Evolutionary conservation across 2,113 vertebrate genomes (phyloP), one percentile per base, ranked within the genome.

Genomic region (Thomomys bottae): DNA sequence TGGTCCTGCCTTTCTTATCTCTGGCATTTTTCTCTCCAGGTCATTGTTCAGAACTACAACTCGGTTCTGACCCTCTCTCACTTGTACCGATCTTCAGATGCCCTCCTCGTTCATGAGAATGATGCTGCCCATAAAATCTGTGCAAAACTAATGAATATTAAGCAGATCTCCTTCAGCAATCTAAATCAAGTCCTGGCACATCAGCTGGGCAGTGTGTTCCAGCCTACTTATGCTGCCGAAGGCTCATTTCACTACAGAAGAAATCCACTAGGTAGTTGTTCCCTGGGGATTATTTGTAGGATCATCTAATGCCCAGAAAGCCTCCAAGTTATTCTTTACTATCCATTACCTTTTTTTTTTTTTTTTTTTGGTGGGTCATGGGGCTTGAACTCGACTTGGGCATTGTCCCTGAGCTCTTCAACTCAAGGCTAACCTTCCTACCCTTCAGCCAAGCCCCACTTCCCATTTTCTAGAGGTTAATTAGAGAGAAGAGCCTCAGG

Each of bases 41-140:
- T 99, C 81, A 99, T 99, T 36, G 99, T 99, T 91, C 99, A 99
- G 96, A 99, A 99, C 97, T 99, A 99, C 97, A 99, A 99, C 96
- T 99, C 99, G 0, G 96, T 99, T 95, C 97, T 99, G 97, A 99
- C 99, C 0, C 98, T 99, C 79, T 98, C 99, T 36, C 98, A 98
- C 89, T 98, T 99, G 78, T 99, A 99, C 97, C 98, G 97, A 91
- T 98, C 98, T 64, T 98, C 99, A 5, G 99, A 99, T n/a, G 99
- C 98, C 57, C 98, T 99, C 38, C 97, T 99, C 93, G 98, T 99
- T 85, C 99, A 99, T 11, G 99, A 99, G 95, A 99, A 99, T 3
- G 99, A 99, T 95, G 97, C 96, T 0, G 90, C 99, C 95, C 99
- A 99, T 97, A 98, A 97, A 97, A 99, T 99, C 96, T 99, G 99